These are phyloP conservation scores for Camponotus floridanus DNA, from an alignment of 1,140 invertebrate genomes.

Conservation along the genomic window DNA sequence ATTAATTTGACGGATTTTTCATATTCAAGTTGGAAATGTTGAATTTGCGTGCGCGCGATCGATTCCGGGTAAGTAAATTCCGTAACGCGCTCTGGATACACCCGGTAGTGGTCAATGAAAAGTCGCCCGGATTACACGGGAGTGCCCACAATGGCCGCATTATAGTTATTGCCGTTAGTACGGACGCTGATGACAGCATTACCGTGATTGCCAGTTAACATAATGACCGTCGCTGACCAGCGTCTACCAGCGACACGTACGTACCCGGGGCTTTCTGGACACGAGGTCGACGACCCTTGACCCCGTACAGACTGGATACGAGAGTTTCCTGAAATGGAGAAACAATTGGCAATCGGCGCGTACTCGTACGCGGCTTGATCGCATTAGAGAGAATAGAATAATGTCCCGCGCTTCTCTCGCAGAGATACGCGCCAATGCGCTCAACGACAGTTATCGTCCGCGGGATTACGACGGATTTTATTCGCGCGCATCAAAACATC, in stretches of 20 bases:
- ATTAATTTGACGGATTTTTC: not conserved
- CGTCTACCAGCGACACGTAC: constrained; percentile 72
- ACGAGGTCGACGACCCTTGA: constrained; percentile 75
- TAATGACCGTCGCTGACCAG: constrained; percentile 80
- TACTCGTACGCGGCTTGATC: constrained; percentile 22
- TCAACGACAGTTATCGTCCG: not conserved
- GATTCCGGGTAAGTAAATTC: not conserved
- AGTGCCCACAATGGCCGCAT: constrained; percentile 79
- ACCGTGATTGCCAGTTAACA: constrained; percentile 84
- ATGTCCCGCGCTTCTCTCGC: not conserved
- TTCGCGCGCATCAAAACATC: not conserved
- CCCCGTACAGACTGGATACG: constrained; percentile 56
- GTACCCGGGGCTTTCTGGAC: constrained; percentile 67
- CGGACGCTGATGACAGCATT: constrained; percentile 82
- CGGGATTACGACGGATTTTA: not conserved
- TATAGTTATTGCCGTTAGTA: constrained; percentile 79
- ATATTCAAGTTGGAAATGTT: not conserved
- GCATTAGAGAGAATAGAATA: constrained; percentile 41
- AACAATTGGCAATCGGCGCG: constrained; percentile 70
- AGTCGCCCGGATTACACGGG: constrained; percentile 76
- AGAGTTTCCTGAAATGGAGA: constrained; percentile 75
- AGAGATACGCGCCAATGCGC: not conserved
- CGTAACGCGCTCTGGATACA: constrained; percentile 16
- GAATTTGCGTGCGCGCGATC: not conserved
- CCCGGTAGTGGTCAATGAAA: constrained; percentile 79